Conservation (phyloP, 23 tunicate genomes). For the Styela clava region DNA sequence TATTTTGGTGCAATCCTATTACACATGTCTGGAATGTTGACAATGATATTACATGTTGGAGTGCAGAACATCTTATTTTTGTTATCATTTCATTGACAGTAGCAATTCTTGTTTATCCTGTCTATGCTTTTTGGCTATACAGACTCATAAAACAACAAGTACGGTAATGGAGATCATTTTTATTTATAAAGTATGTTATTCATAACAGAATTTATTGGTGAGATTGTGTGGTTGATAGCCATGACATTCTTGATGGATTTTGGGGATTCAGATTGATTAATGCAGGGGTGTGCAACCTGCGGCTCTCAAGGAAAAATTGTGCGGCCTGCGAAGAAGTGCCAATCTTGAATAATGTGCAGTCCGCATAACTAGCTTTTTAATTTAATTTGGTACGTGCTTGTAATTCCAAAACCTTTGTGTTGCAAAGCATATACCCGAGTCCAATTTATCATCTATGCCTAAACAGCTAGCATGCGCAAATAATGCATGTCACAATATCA, state of each 20-base stretch:
- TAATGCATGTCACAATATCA: too few species aligned
- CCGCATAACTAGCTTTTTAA: too few species aligned
- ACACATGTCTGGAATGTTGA: constrained; percentile 61
- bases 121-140: constrained; percentile 58
- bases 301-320: too few species aligned
- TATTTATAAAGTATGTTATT: too few species aligned
- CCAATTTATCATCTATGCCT: too few species aligned
- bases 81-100: constrained; percentile 45
- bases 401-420: not conserved
- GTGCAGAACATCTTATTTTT: constrained; percentile 53
- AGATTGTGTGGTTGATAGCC: not conserved
- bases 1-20: constrained; percentile 77
- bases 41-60: constrained; percentile 67
- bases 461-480: too few species aligned
- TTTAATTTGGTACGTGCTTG: too few species aligned
- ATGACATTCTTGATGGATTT: not conserved
- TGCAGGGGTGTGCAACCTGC: too few species aligned
- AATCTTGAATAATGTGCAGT: too few species aligned
- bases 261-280: too few species aligned
- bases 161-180: not conserved
- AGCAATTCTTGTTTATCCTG: constrained; percentile 33
- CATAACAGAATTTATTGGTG: not conserved
- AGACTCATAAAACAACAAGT: constrained; percentile 42
- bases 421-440: too few species aligned
- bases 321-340: too few species aligned